phyloP scores from a whole-genome alignment of 2,888 invertebrate species.

The Tortricodes alternella region DNA sequence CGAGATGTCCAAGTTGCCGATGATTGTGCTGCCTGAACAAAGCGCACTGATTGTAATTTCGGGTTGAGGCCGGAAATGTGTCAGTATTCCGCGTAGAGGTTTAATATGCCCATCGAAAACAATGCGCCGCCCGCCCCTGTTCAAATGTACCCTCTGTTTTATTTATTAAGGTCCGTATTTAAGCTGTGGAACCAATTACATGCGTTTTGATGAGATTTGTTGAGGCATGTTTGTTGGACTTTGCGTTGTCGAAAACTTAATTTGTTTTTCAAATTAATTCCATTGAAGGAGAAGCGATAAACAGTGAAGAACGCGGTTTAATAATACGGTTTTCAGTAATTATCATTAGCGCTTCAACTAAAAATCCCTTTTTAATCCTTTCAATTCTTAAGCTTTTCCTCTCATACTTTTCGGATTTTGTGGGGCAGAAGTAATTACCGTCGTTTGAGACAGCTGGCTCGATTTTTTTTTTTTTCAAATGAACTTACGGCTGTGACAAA shows the following conservation, averaged over 20 bases:
- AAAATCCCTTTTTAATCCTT: constrained; percentile 49
- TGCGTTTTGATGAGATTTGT: constrained; percentile 31
- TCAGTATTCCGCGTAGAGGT: constrained; percentile 22
- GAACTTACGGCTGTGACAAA: constrained; percentile 15
- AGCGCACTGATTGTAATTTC: constrained; percentile 30
- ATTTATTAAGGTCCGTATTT: constrained; percentile 28
- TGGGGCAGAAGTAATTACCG: constrained; percentile 10
- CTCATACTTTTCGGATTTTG: constrained; percentile 39
- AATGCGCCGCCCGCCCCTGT: constrained; percentile 20
- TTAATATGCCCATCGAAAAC: constrained; percentile 31
- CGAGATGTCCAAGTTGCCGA: constrained; percentile 21
- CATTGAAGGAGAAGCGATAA: background rate
- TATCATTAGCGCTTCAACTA: constrained; percentile 44
- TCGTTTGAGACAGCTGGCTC: constrained; percentile 23
- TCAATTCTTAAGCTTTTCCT: constrained; percentile 43
- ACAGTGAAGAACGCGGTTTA: background rate
- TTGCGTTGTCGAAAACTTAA: background rate
- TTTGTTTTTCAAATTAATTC: background rate
- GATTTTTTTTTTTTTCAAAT: constrained; percentile 17
- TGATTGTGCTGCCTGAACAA: constrained; percentile 25
- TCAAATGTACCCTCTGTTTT: constrained; percentile 26
- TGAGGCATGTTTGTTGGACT: constrained; percentile 22
- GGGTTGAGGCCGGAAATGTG: constrained; percentile 21
- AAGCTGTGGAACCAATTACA: constrained; percentile 27
- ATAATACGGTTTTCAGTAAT: constrained; percentile 50